Conservation (phyloP, 2,113 vertebrate genomes). For the Callaeas wilsoni region DNA sequence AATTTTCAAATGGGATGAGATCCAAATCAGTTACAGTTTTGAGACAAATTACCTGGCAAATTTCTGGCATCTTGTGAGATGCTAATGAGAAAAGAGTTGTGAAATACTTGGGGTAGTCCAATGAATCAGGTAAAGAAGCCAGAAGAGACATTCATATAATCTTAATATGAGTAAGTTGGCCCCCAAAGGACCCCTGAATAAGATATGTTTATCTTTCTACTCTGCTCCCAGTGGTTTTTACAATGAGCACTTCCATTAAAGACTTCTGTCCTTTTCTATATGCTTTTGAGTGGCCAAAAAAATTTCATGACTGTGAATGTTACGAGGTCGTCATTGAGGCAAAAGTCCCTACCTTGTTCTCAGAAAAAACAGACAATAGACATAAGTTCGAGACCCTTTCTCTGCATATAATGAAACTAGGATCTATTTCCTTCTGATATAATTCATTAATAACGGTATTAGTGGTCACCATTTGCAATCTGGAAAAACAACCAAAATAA, state of each 20-base stretch:
- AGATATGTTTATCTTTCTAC: slow-evolving; percentile 42
- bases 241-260: slow-evolving; percentile 43
- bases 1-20: slow-evolving; percentile 64
- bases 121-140: slow-evolving; percentile 39
- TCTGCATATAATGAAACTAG: not conserved
- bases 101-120: not conserved
- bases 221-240: slow-evolving; percentile 37
- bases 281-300: not conserved
- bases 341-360: not conserved
- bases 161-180: slow-evolving; percentile 44
- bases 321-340: not conserved
- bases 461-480: not conserved
- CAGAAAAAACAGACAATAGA: not conserved
- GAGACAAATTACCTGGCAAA: slow-evolving; percentile 58
- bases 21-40: slow-evolving; percentile 61
- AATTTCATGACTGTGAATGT: not conserved
- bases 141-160: slow-evolving; percentile 39
- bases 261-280: not conserved
- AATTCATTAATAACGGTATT: not conserved
- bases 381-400: not conserved
- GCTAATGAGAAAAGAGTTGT: slow-evolving; percentile 16
- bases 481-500: not conserved
- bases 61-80: slow-evolving; percentile 47
- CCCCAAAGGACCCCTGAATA: slow-evolving; percentile 43
- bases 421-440: not conserved